Percentiles rank a stretch among this genome's conserved stretches.
phyloP scores from a whole-genome alignment of 2,113 vertebrate species.

The Castor canadensis region DNA sequence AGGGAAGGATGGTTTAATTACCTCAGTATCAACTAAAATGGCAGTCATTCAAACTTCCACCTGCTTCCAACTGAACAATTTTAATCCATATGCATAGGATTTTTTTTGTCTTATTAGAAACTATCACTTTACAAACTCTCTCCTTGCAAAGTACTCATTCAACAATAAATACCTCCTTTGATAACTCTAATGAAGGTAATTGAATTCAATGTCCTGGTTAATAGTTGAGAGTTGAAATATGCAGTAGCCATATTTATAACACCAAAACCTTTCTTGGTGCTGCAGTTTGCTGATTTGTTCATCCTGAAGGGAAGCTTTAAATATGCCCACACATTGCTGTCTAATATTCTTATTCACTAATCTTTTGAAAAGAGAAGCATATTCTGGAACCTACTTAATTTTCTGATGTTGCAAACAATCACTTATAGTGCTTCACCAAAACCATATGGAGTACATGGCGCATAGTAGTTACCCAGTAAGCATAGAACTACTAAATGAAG shows the following conservation, averaged over 20 bases:
- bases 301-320: constrained; percentile 37
- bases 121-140: neutral
- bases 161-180: neutral
- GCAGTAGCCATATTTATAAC: constrained; percentile 13
- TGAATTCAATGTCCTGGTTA: neutral
- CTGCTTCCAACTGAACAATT: neutral
- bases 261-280: neutral
- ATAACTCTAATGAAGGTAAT: constrained; percentile 15
- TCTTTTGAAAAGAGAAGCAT: constrained; percentile 59
- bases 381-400: constrained; percentile 33
- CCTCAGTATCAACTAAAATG: neutral
- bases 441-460: neutral
- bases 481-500: neutral
- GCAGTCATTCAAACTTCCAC: neutral
- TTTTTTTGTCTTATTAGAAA: neutral
- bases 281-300: constrained; percentile 62
- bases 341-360: constrained; percentile 34
- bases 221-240: constrained; percentile 13
- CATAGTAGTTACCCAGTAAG: neutral
- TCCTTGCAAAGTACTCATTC: constrained; percentile 22
- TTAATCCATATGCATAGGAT: neutral
- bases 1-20: neutral
- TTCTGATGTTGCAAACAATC: constrained; percentile 54
- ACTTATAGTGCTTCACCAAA: neutral
- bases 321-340: neutral